These are phyloP conservation scores for Chorisops tibialis DNA, from an alignment of 2,888 invertebrate species.

Conservation along the genomic window DNA sequence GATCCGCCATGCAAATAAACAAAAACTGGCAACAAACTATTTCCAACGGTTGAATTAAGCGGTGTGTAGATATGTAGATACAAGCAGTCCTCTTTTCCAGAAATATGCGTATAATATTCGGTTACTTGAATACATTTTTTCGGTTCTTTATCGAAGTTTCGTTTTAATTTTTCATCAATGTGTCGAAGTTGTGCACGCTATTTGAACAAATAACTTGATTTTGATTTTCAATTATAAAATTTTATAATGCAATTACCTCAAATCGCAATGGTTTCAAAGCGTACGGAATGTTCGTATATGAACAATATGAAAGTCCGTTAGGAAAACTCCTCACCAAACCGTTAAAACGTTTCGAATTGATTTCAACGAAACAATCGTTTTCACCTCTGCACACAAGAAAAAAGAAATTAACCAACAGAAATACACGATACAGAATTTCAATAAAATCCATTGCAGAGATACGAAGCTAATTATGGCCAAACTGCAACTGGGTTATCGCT, in stretches of 20 bases:
- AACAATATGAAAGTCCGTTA: constrained; percentile 10
- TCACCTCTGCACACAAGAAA: not conserved
- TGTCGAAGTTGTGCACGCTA: constrained; percentile 9
- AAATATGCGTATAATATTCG: not conserved
- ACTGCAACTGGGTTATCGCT: no score
- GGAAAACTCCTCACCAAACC: not conserved
- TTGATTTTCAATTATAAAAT: no score
- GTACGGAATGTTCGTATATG: constrained; percentile 24
- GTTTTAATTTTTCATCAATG: constrained; percentile 8
- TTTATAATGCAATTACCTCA: constrained; percentile 20
- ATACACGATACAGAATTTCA: no score
- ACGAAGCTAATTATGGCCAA: no score
- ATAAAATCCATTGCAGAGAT: no score
- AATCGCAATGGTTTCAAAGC: constrained; percentile 11
- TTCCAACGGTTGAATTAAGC: not conserved
- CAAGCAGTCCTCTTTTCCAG: constrained; percentile 22
- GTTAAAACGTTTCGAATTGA: constrained; percentile 1
- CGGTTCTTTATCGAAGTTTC: not conserved
- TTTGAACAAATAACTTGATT: no score
- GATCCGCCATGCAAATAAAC: constrained; percentile 23
- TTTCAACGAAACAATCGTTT: not conserved
- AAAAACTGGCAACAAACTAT: not conserved
- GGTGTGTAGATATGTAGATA: constrained; percentile 11
- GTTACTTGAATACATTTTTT: constrained; percentile 16
- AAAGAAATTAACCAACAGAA: not conserved